Base-by-base conservation (phyloP, 2,797 vertebrate genomes). In the Harpagifer antarcticus region DNA sequence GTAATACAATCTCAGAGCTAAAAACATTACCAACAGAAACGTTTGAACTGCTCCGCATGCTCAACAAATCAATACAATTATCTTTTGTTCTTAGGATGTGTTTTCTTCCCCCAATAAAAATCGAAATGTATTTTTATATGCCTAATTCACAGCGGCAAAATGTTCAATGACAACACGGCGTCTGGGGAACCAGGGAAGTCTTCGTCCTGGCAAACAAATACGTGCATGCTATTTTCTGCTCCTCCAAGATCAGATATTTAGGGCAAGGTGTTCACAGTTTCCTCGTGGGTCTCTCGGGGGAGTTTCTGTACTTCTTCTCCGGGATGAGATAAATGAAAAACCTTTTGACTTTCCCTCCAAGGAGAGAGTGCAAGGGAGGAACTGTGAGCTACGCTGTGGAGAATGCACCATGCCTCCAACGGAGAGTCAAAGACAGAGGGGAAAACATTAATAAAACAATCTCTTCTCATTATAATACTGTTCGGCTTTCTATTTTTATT, bases 261-360 rank as follows among this genome's bases (percentile, higher is more conserved):
- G 94, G 94, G 91, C 94, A 93, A 94, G 93, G 94, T 94, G 93
- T 94, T 93, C 79, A 83, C 87, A 82, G 88, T 88, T 93, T 93
- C 92, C 92, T 92, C 65, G 64, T 91, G 92, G 92, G 88, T 90
- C 79, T 91, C 92, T 92, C 91, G 4, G 68, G 93, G 92, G 93
- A 94, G 71, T 83, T 37, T 92, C 89, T 84, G 85, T 86, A 91
- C 88, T 93, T 92, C 84, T 79, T 92, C 90, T 93, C 88, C 89
- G 69, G 89, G 92, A 76, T 85, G 89, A 92, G 92, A 93, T 92
- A 93, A 94, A 94, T 93, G 91, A 92, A 94, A 92, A 94, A 92
- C 88, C 90, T 92, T 91, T 92, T 92, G 92, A 93, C 91, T 92
- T 89, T 88, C 89, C 89, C 92, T 93, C 90, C 92, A 89, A 92